These are phyloP conservation scores for Oostethus manadensis DNA, from an alignment of 2,113 vertebrate species.

Conservation along the genomic window DNA sequence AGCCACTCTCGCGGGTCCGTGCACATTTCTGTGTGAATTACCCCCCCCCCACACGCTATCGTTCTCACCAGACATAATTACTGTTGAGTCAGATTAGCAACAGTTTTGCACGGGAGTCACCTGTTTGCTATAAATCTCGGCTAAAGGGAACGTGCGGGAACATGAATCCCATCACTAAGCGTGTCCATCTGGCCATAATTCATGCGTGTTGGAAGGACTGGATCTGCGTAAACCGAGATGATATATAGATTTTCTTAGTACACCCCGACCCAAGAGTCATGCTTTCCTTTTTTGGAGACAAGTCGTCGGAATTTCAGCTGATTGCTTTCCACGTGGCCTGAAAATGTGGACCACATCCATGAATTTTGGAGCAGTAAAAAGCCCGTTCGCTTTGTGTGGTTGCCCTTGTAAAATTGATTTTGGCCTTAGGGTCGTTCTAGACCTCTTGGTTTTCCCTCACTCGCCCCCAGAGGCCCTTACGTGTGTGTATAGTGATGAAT, in stretches of 20 bases:
- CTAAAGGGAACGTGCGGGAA: conserved; percentile 37
- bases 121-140: conserved; percentile 60
- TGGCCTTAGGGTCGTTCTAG: not conserved
- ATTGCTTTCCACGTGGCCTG: not conserved
- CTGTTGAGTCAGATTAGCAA: conserved; percentile 48
- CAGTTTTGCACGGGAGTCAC: conserved; percentile 50
- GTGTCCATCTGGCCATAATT: conserved; percentile 39
- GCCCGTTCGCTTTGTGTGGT: not conserved
- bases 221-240: conserved; percentile 14
- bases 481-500: conserved; percentile 50
- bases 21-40: conserved; percentile 10
- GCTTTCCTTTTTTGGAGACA: conserved; percentile 8
- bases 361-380: not conserved
- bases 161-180: conserved; percentile 27
- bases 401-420: not conserved
- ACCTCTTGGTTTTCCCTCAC: not conserved
- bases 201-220: conserved; percentile 8
- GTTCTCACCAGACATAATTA: conserved; percentile 54
- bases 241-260: conserved; percentile 6
- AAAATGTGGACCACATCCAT: not conserved
- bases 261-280: conserved; percentile 3
- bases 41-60: no score
- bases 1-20: conserved; percentile 9
- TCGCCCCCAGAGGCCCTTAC: conserved; percentile 17
- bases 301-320: not conserved